These are phyloP conservation scores for Paguma larvata DNA, from an alignment of 2,797 vertebrate genomes.

Conservation along the genomic window DNA sequence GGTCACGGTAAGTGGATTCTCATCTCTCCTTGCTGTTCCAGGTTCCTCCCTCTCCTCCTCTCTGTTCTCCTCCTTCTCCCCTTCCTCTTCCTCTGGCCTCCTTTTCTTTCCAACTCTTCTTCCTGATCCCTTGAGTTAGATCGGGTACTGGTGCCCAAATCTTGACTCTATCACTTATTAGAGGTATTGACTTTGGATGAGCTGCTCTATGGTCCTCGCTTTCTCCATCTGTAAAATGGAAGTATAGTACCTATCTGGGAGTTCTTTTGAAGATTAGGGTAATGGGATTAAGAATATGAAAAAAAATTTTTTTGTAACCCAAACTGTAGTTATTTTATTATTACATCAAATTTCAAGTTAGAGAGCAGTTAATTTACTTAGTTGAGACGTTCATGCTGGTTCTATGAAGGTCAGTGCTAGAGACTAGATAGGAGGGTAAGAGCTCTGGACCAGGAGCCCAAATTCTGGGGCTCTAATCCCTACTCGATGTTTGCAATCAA, in stretches of 20 bases:
- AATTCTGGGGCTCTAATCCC: neutral
- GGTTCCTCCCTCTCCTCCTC: neutral
- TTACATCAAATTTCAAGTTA: neutral
- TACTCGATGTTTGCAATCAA: neutral
- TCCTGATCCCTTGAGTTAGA: neutral
- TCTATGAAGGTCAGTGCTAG: neutral
- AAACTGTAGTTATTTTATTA: conserved; percentile 20
- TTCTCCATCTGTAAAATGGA: neutral
- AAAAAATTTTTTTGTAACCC: neutral
- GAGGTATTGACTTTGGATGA: neutral
- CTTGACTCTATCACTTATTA: neutral
- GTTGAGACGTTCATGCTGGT: neutral
- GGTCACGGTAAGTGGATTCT: neutral
- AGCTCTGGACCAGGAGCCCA: neutral
- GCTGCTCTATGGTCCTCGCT: neutral
- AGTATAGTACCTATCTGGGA: neutral
- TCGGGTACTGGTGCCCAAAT: neutral
- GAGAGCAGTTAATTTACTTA: neutral
- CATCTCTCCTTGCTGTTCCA: too few species aligned
- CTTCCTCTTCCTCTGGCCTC: neutral
- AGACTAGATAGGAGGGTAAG: neutral
- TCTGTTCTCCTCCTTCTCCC: neutral
- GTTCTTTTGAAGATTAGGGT: neutral
- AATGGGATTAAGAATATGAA: neutral
- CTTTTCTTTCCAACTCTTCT: neutral